phyloP scores from a whole-genome alignment of 2,797 vertebrate species.

The Acipenser transmontanus region DNA sequence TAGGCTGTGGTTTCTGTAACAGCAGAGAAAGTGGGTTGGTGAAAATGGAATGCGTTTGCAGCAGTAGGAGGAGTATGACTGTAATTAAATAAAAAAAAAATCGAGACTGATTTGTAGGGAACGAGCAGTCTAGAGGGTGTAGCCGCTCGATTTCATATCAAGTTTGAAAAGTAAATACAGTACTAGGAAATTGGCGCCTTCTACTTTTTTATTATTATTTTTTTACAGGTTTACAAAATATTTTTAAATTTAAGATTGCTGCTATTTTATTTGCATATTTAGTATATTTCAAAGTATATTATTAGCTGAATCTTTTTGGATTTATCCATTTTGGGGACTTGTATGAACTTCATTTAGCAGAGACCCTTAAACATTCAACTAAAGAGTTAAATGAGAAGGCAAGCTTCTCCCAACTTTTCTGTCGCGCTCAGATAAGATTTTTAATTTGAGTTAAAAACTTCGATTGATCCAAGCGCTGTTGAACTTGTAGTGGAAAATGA shows the following conservation, averaged over 20 bases:
- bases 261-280: constrained; percentile 21
- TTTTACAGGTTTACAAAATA: constrained; percentile 25
- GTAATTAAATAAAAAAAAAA: constrained; percentile 84
- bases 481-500: constrained; percentile 67
- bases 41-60: constrained; percentile 57
- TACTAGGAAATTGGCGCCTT: constrained; percentile 38
- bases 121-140: constrained; percentile 66
- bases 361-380: constrained; percentile 18
- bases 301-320: constrained; percentile 29
- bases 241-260: constrained; percentile 24
- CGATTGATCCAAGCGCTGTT: constrained; percentile 39
- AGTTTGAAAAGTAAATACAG: constrained; percentile 57
- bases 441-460: constrained; percentile 44
- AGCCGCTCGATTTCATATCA: constrained; percentile 58
- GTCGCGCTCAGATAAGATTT: constrained; percentile 50
- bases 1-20: constrained; percentile 33
- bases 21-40: constrained; percentile 40
- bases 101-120: constrained; percentile 78
- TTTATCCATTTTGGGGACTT: constrained; percentile 9
- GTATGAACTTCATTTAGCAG: constrained; percentile 16
- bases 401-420: constrained; percentile 46
- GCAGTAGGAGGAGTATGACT: constrained; percentile 76
- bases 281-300: constrained; percentile 26
- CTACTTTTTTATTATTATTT: constrained; percentile 29
- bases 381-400: constrained; percentile 39